These are phyloP conservation scores for Pseudochirops corinnae DNA, from an alignment of 2,797 vertebrate genomes.

Conservation along the genomic window DNA sequence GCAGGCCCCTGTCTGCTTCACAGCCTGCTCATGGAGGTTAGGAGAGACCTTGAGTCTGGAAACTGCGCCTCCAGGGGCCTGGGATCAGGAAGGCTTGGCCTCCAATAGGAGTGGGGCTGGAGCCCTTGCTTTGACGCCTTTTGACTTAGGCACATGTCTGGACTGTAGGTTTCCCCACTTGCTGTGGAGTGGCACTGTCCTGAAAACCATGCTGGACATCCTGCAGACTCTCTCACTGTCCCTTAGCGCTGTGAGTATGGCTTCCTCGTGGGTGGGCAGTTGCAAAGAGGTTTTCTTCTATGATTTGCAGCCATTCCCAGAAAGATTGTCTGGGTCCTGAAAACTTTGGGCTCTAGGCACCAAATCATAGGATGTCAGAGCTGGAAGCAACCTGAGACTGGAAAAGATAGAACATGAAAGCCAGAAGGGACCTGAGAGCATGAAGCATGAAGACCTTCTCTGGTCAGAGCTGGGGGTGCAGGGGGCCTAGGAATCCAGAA, in stretches of 20 bases:
- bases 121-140: neutral
- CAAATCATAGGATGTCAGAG: too few species aligned
- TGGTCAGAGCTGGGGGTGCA: neutral
- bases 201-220: slow-evolving; percentile 99
- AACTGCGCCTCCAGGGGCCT: too few species aligned
- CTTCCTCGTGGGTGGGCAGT: neutral
- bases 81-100: neutral
- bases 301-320: too few species aligned
- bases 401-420: neutral
- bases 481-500: neutral
- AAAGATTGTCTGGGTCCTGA: neutral
- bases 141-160: neutral
- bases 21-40: neutral
- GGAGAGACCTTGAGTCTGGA: neutral
- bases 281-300: neutral
- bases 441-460: too few species aligned
- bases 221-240: slow-evolving; percentile 96
- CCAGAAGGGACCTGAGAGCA: too few species aligned
- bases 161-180: slow-evolving; percentile 94
- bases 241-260: slow-evolving; percentile 92
- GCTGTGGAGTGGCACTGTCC: slow-evolving; percentile 97
- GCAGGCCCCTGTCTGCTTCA: neutral
- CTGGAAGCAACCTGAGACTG: too few species aligned
- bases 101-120: too few species aligned
- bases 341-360: too few species aligned